These are phyloP conservation scores for Lepeophtheirus nordmannii DNA, from an alignment of 2,888 invertebrate species.

Conservation along the genomic window DNA sequence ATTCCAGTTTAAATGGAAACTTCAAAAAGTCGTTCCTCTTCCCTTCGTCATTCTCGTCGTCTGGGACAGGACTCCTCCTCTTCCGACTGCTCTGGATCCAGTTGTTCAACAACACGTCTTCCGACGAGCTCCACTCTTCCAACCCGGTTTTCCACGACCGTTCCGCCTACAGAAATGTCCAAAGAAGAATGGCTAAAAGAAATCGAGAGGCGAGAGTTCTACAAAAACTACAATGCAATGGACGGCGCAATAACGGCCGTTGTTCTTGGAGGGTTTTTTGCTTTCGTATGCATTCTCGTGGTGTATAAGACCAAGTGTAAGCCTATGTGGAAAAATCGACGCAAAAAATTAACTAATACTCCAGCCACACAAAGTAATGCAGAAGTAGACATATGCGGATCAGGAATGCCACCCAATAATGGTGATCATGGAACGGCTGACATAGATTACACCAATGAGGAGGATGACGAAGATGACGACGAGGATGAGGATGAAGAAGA, in stretches of 20 bases:
- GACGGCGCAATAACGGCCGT: conserved; percentile 81
- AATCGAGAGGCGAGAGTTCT: conserved; percentile 59
- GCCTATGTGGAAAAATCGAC: conserved; percentile 22
- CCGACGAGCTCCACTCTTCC: too few relatives aligned
- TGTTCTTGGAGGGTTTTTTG: conserved; percentile 76
- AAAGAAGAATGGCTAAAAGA: conserved; percentile 35
- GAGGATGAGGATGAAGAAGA: conserved; percentile 22
- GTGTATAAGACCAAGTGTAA: conserved; percentile 49
- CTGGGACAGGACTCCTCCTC: too few relatives aligned
- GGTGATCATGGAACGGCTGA: background rate
- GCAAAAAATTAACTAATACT: conserved; percentile 21
- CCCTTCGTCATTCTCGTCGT: too few relatives aligned
- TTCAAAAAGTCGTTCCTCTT: too few relatives aligned
- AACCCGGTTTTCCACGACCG: too few relatives aligned
- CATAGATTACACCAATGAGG: background rate
- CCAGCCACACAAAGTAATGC: conserved; percentile 14
- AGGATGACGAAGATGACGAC: background rate
- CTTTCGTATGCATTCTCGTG: conserved; percentile 74
- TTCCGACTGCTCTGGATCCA: too few relatives aligned
- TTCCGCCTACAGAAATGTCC: background rate
- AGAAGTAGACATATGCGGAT: background rate
- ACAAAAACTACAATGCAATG: conserved; percentile 82
- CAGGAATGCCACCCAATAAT: background rate
- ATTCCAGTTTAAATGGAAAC: too few relatives aligned
- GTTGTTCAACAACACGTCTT: too few relatives aligned